Conservation (phyloP, 2,113 vertebrate genomes). For the Agapornis roseicollis region DNA sequence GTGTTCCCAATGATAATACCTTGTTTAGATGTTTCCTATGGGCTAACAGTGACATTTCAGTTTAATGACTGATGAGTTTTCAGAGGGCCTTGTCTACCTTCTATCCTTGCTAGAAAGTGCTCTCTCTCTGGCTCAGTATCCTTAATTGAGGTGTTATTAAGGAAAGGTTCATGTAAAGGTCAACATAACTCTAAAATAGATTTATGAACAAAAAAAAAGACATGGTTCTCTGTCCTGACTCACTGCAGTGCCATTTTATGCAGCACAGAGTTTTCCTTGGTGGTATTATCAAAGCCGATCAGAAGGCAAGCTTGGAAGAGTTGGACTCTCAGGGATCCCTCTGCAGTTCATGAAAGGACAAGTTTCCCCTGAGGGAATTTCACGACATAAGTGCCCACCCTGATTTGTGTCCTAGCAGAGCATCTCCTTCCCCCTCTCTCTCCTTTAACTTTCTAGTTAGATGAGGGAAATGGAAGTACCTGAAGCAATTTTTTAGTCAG, state of each 20-base stretch:
- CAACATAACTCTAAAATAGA: conserved; percentile 29
- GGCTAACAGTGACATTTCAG: conserved; percentile 24
- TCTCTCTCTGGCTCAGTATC: background rate
- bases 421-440: background rate
- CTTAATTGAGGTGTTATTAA: conserved; percentile 25
- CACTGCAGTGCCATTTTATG: background rate
- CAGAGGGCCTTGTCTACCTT: background rate
- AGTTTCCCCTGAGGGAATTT: background rate
- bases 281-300: background rate
- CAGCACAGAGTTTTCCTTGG: background rate
- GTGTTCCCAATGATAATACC: background rate
- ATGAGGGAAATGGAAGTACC: background rate
- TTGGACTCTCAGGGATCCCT: background rate
- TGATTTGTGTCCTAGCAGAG: background rate
- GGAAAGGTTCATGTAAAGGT: conserved; percentile 28
- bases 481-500: background rate
- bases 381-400: background rate
- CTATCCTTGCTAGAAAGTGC: background rate
- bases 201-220: background rate
- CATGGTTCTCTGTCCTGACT: background rate
- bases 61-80: background rate
- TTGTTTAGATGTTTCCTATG: background rate
- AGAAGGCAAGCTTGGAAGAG: background rate
- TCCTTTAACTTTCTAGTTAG: background rate
- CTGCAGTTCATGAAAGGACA: background rate